These are phyloP conservation scores for Psylliodes chrysocephalus DNA, from an alignment of 2,888 invertebrate genomes.

Conservation along the genomic window DNA sequence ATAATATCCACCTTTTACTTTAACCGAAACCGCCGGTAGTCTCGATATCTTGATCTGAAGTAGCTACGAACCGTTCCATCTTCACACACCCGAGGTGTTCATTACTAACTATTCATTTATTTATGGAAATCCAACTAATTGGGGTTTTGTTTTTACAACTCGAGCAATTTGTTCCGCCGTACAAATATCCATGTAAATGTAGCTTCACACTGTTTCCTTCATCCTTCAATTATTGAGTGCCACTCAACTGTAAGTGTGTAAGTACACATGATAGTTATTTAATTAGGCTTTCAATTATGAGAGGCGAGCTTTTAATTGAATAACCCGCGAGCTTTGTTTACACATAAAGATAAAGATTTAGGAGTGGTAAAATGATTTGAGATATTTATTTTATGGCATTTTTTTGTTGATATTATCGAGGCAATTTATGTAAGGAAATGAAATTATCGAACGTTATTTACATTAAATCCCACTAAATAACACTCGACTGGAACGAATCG, in stretches of 20 bases:
- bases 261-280: slow-evolving; percentile 50
- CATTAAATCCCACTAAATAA: slow-evolving; percentile 31
- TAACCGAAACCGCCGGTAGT: background rate
- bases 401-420: slow-evolving; percentile 26
- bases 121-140: slow-evolving; percentile 52
- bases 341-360: slow-evolving; percentile 40
- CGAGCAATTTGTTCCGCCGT: slow-evolving; percentile 54
- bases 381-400: slow-evolving; percentile 24
- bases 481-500: slow-evolving; percentile 32
- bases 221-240: slow-evolving; percentile 48
- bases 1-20: background rate
- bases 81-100: slow-evolving; percentile 51
- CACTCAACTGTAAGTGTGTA: slow-evolving; percentile 43
- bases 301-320: slow-evolving; percentile 43
- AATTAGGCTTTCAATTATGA: slow-evolving; percentile 43
- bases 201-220: slow-evolving; percentile 45
- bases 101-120: slow-evolving; percentile 53
- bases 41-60: slow-evolving; percentile 47
- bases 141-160: slow-evolving; percentile 51
- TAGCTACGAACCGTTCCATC: slow-evolving; percentile 48
- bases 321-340: slow-evolving; percentile 37
- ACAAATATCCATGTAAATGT: slow-evolving; percentile 51
- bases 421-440: slow-evolving; percentile 32
- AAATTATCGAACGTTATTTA: slow-evolving; percentile 26
- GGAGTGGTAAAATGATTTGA: slow-evolving; percentile 24